These are phyloP conservation scores for Andricus curvator DNA, from an alignment of 2,888 invertebrate genomes.

Conservation along the genomic window DNA sequence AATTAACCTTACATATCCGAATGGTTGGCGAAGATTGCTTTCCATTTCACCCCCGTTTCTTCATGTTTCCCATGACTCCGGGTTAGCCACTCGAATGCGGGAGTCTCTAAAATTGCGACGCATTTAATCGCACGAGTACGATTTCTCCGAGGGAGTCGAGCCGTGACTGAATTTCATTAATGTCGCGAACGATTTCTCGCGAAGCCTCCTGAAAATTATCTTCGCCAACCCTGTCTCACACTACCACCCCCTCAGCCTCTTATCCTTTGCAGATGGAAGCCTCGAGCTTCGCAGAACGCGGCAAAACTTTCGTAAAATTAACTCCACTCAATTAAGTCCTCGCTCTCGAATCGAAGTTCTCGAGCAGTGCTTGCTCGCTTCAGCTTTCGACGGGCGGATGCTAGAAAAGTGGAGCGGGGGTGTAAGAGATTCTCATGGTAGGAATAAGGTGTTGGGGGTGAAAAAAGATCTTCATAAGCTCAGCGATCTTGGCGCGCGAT, in stretches of 20 bases:
- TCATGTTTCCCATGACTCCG: slow-evolving; percentile 23
- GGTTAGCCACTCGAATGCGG: slow-evolving; percentile 14
- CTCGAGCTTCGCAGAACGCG: slow-evolving; percentile 48
- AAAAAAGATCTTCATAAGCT: slow-evolving; percentile 40
- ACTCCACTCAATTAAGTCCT: slow-evolving; percentile 72
- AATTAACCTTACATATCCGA: slow-evolving; percentile 9
- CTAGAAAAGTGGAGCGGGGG: slow-evolving; percentile 35
- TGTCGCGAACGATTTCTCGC: slow-evolving; percentile 60
- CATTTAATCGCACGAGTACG: slow-evolving; percentile 54
- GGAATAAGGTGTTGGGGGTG: background rate
- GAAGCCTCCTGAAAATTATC: slow-evolving; percentile 54
- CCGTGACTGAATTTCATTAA: slow-evolving; percentile 62
- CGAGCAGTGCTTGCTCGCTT: slow-evolving; percentile 57
- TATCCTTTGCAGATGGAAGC: slow-evolving; percentile 44
- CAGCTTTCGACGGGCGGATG: slow-evolving; percentile 52
- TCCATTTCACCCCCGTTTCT: background rate
- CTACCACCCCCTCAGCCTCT: slow-evolving; percentile 43
- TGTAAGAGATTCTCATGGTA: slow-evolving; percentile 26
- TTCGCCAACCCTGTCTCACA: slow-evolving; percentile 25
- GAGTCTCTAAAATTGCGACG: slow-evolving; percentile 51
- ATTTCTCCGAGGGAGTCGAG: slow-evolving; percentile 56
- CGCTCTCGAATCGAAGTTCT: slow-evolving; percentile 67
- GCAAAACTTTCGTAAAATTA: slow-evolving; percentile 70
- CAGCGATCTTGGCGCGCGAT: slow-evolving; percentile 52
- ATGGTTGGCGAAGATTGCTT: background rate